Base-by-base conservation (phyloP, 2,113 vertebrate species). In the Thinocorus orbignyianus region DNA sequence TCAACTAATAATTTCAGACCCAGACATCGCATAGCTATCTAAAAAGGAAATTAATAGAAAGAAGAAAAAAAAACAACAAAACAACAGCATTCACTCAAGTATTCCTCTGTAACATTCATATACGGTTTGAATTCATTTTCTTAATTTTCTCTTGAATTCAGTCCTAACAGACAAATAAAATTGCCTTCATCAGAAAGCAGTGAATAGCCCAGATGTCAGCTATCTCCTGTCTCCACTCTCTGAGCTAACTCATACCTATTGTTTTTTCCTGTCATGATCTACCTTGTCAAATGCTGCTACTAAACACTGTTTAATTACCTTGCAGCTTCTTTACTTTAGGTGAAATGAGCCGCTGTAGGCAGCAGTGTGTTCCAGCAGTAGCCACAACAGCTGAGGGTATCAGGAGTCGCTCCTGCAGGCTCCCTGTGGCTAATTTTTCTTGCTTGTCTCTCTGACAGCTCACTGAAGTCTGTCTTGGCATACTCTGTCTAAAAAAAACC, bases 11-110 rank as follows among this genome's bases (percentile, higher is more conserved):
- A 95, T 93, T 92, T 96, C 62, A 95, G 71, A 90, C 31, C 44
- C 55, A 82, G 76, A 74, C 66, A 93, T 85, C 81, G 90, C 78
- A 81, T 46, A 90, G 35, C 46, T 94, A 86, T 94, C 81, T 84
- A 93, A 89, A 96, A 94, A 84, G 68, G 61, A 95, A 96, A 96
- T 88, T 96, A 96, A 94, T 69, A 71, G 42, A 77, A 96, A 90
- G 49, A 20, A 61, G 77, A 58, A 79, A 49, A 70, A 35, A 31
- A 31, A 41, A 46, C 46, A 19, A 46, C 5, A 46, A 46, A 8
- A 17, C 7, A 1, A 2, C 37, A 86, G 7, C 19, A 58, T 70
- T 84, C 33, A 23, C 28, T 57, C 66, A 49, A 65, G 6, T 82
- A 52, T 80, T 91, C 48, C 42, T 89, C 68, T 66, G 20, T 65